Base-by-base conservation (phyloP, 2,113 vertebrate species). In the Petaurus breviceps region DNA sequence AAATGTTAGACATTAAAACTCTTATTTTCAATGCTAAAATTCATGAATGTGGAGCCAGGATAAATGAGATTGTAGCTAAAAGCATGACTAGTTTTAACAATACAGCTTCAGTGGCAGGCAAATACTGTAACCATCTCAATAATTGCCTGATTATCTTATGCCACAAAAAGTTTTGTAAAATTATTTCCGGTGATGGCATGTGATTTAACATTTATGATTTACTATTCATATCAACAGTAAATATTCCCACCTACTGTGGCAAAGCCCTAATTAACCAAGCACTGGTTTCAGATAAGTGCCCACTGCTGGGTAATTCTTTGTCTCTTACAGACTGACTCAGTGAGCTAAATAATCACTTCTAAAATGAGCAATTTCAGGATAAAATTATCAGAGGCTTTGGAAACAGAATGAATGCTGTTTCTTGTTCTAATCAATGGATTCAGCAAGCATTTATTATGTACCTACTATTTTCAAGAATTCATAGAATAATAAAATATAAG, bases 131-230 rank as follows among this genome's bases (percentile, higher is more conserved):
- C 91, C 51, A 28, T 93, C 89, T 55, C 84, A 8, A n/a, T 95
- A 97, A 96, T 89, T 93, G 95, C 95, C 95, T 94, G 94, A 92
- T 96, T 96, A 94, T 94, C 97, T 84, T 95, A 90, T 97, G 97
- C 95, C 52, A 16, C 52, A 92, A 96, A 95, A 93, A 97, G 92
- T 96, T 96, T 57, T 55, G 50, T 92, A 89, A 49, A 95, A 95
- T 97, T 97, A 97, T 94, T 98, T 96, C 28, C 95, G 90, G 96
- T 92, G 49, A 95, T 43, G 92, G 93, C 89, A 96, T 93, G 51
- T 92, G 92, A 96, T 97, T 95, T 96, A 95, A 95, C 96, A 96
- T 92, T 97, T 97, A 92, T 97, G 95, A 97, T 97, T 97, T 96
- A 94, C 95, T 96, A 26, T 97, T 92, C 92, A 92, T 53, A 92